Conservation (phyloP, 2,113 vertebrate species). For the Macquaria australasica region DNA sequence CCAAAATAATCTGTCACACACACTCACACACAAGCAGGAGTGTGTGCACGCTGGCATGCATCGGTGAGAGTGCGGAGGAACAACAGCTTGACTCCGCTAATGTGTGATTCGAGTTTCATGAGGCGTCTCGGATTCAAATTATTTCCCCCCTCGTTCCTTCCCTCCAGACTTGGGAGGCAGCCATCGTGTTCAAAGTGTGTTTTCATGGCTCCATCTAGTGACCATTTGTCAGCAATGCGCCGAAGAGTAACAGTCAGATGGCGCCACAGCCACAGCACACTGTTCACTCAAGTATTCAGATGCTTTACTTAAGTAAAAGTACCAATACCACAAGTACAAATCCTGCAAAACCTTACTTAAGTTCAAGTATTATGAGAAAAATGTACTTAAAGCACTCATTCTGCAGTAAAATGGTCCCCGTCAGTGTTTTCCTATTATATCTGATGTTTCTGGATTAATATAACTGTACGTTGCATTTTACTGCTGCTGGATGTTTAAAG, state of each 20-base stretch:
- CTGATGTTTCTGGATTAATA: no score
- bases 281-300: background rate
- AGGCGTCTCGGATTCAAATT: background rate
- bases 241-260: background rate
- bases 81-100: constrained; percentile 33
- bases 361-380: background rate
- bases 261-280: background rate
- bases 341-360: background rate
- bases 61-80: constrained; percentile 5
- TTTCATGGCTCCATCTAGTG: constrained; percentile 57
- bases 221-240: background rate
- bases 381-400: background rate
- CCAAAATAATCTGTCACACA: constrained; percentile 9
- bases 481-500: no score
- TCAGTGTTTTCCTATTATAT: no score
- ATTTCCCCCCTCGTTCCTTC: background rate
- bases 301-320: background rate
- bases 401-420: background rate
- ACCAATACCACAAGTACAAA: background rate
- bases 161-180: constrained; percentile 6
- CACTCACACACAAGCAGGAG: background rate
- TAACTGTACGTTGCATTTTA: no score
- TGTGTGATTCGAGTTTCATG: constrained; percentile 33
- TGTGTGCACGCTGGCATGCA: background rate
- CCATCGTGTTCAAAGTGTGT: background rate